Percentiles rank a stretch among this genome's conserved stretches.
Evolutionary conservation across 1,140 invertebrate species (phyloP).

Genomic region (Bombus waltoni): DNA sequence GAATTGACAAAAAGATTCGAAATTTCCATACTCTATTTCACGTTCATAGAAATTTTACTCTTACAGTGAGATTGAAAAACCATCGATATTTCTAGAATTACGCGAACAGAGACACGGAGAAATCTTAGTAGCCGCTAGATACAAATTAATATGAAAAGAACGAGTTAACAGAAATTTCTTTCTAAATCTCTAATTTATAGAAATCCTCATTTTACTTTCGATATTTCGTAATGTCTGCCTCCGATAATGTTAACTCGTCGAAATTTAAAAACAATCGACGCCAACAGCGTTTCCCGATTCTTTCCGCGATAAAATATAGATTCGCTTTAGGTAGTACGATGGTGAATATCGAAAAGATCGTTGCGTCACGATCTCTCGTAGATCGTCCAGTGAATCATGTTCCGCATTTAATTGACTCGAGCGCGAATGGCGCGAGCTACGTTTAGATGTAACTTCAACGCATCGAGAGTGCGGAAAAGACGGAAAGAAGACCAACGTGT

Average conservation of each 20-base stretch:
- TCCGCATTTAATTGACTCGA: slow-evolving; percentile 55
- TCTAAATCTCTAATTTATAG: neutral
- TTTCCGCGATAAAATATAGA: neutral
- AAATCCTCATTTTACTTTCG: neutral
- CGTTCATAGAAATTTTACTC: neutral
- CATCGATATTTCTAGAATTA: too few species aligned
- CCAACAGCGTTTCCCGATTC: neutral
- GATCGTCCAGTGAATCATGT: slow-evolving; percentile 50
- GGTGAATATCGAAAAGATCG: neutral
- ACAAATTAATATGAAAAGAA: too few species aligned
- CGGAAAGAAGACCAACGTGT: slow-evolving; percentile 50
- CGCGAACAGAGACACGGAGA: too few species aligned
- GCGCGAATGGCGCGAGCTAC: slow-evolving; percentile 8
- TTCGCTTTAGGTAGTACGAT: too few species aligned
- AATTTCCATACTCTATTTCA: too few species aligned
- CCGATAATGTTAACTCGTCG: fast-evolving
- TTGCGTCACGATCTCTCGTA: slow-evolving; percentile 41
- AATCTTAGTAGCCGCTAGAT: too few species aligned
- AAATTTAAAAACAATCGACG: neutral
- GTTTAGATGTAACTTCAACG: slow-evolving; percentile 47
- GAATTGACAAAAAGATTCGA: neutral
- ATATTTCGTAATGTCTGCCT: too few species aligned
- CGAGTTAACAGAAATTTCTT: neutral
- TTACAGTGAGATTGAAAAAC: neutral
- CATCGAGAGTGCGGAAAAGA: slow-evolving; percentile 44